Conservation (phyloP, 2,797 vertebrate genomes). For the Sparus aurata region DNA sequence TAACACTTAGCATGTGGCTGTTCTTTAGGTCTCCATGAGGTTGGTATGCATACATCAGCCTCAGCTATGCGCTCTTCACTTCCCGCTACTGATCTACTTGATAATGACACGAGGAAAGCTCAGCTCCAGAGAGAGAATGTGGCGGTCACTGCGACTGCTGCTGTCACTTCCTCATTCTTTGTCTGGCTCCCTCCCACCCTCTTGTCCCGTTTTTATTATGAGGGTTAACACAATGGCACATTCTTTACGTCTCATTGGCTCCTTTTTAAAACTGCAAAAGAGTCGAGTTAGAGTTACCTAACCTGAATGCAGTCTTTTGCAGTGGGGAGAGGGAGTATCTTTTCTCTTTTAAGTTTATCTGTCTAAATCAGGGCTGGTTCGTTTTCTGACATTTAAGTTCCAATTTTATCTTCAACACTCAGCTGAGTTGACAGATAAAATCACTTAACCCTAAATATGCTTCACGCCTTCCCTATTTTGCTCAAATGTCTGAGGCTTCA, state of each 20-base stretch:
- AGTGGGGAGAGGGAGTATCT: constrained; percentile 17
- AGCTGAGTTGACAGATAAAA: neutral
- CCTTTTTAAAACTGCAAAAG: constrained; percentile 25
- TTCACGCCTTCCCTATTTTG: constrained; percentile 1
- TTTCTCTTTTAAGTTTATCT: constrained; percentile 10
- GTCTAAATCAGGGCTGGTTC: constrained; percentile 21
- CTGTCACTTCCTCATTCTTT: constrained; percentile 74
- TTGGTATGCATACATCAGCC: constrained; percentile 64
- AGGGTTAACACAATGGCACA: constrained; percentile 68
- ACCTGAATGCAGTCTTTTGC: constrained; percentile 53
- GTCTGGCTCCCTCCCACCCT: constrained; percentile 13
- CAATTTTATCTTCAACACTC: neutral
- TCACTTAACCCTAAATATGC: neutral
- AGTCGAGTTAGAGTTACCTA: constrained; percentile 28
- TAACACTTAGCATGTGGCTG: constrained; percentile 43
- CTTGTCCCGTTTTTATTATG: constrained; percentile 41
- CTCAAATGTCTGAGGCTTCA: neutral
- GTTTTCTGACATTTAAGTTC: constrained; percentile 6
- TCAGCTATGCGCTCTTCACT: constrained; percentile 50
- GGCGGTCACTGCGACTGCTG: constrained; percentile 32
- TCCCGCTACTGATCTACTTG: constrained; percentile 63
- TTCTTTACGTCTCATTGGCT: constrained; percentile 57
- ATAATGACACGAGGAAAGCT: constrained; percentile 62
- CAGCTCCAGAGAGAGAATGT: constrained; percentile 45
- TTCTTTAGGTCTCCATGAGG: constrained; percentile 49